Conservation (phyloP, 2,888 invertebrate genomes). For the Digitonthophagus gazella region DNA sequence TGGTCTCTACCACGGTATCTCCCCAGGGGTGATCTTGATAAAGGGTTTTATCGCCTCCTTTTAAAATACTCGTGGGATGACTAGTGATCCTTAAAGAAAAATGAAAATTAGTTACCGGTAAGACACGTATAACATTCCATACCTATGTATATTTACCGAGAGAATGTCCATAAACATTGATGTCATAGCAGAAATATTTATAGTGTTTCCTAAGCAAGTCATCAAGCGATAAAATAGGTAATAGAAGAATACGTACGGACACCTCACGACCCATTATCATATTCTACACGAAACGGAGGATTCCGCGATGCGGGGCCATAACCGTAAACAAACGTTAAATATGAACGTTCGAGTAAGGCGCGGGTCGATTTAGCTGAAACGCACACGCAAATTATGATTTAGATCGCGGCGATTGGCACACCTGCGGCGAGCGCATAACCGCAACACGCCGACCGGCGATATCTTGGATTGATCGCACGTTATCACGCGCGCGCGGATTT, state of each 20-base stretch:
- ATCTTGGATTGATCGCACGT: neutral
- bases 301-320: neutral
- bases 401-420: conserved; percentile 28
- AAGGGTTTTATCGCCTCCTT: conserved; percentile 24
- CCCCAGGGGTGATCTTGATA: conserved; percentile 26
- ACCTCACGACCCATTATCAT: neutral
- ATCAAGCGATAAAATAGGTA: neutral
- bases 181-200: too few species aligned
- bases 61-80: neutral
- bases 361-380: neutral
- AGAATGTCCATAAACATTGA: too few species aligned
- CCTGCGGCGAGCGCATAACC: conserved; percentile 17
- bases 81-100: neutral
- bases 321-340: neutral
- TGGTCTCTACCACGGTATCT: conserved; percentile 9
- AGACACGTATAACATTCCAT: too few species aligned
- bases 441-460: neutral
- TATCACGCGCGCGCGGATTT: neutral
- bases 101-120: too few species aligned
- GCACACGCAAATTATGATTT: conserved; percentile 28
- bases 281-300: neutral
- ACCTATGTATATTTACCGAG: too few species aligned
- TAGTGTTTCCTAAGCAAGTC: neutral
- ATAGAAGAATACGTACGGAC: neutral
- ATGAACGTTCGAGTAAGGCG: neutral